These are phyloP conservation scores for Brachystomella parvula DNA, from an alignment of 1,140 invertebrate genomes.

Conservation along the genomic window DNA sequence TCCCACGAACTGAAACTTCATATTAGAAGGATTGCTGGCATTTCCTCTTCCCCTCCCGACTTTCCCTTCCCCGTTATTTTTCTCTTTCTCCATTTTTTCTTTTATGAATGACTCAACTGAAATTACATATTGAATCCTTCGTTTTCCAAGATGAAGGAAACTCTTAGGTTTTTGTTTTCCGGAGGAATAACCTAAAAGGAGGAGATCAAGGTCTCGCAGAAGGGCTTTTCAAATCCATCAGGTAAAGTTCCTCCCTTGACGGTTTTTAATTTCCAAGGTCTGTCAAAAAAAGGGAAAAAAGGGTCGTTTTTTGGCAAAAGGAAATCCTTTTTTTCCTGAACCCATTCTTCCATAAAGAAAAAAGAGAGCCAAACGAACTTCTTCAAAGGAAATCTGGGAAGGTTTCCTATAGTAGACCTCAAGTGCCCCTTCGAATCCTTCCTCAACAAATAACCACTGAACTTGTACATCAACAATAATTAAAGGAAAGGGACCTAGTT, in stretches of 20 bases:
- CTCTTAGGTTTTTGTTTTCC: neutral
- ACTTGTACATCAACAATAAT: neutral
- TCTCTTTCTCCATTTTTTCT: conserved; percentile 5
- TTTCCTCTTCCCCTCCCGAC: neutral
- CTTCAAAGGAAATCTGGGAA: neutral
- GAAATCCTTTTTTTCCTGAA: neutral
- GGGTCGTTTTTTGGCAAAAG: conserved; percentile 1
- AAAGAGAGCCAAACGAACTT: neutral
- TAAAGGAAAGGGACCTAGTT: neutral
- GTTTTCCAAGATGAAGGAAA: neutral
- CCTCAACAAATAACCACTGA: neutral
- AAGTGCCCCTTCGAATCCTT: neutral
- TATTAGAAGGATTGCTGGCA: too few relatives aligned
- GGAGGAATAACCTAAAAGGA: neutral
- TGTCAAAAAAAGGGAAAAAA: neutral
- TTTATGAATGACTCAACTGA: neutral
- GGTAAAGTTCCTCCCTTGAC: conserved; percentile 5
- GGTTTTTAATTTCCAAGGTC: conserved; percentile 16
- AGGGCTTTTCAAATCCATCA: conserved; percentile 4
- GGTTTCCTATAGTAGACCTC: neutral
- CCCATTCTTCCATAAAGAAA: neutral
- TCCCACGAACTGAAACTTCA: too few relatives aligned
- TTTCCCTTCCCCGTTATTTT: conserved; percentile 11
- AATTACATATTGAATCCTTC: neutral
- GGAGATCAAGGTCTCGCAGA: neutral